phyloP scores from a whole-genome alignment of 2,797 vertebrate species.

The Chelidonichthys spinosus region DNA sequence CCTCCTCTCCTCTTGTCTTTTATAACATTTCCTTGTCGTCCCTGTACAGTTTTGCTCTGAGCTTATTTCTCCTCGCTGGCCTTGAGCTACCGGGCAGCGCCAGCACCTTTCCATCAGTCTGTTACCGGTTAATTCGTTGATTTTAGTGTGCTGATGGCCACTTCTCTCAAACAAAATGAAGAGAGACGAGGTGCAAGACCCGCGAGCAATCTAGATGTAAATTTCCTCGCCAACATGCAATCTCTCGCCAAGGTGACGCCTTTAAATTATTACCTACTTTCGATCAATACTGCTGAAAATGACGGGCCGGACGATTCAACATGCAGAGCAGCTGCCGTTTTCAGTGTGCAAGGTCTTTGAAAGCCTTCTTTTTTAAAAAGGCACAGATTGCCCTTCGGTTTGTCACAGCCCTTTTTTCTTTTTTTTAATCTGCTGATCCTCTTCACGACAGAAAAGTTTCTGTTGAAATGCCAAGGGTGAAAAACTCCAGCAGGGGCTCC shows the following conservation, averaged over 20 bases:
- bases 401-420: slow-evolving; percentile 14
- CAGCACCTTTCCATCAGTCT: slow-evolving; percentile 43
- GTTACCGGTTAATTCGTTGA: slow-evolving; percentile 61
- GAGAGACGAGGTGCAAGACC: slow-evolving; percentile 59
- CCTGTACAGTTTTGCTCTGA: slow-evolving; percentile 42
- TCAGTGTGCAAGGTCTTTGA: slow-evolving; percentile 42
- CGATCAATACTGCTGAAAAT: slow-evolving; percentile 54
- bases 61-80: slow-evolving; percentile 59
- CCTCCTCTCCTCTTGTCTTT: neutral
- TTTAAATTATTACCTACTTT: slow-evolving; percentile 59
- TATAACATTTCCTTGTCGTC: slow-evolving; percentile 45
- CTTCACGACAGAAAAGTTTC: slow-evolving; percentile 29
- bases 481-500: slow-evolving; percentile 37
- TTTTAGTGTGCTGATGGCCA: slow-evolving; percentile 47
- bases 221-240: slow-evolving; percentile 55
- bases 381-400: slow-evolving; percentile 44
- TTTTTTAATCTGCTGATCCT: slow-evolving; percentile 4
- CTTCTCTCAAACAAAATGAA: slow-evolving; percentile 57
- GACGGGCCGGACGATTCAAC: slow-evolving; percentile 23
- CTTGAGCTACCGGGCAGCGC: slow-evolving; percentile 40
- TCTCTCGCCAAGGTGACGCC: slow-evolving; percentile 65
- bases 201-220: slow-evolving; percentile 76
- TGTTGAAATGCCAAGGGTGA: slow-evolving; percentile 41
- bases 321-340: slow-evolving; percentile 47
- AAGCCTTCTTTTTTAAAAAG: slow-evolving; percentile 40